Percentiles rank a stretch among this genome's conserved stretches.
Conservation (phyloP, 2,797 vertebrate species). For the Tarsius wallacei region DNA sequence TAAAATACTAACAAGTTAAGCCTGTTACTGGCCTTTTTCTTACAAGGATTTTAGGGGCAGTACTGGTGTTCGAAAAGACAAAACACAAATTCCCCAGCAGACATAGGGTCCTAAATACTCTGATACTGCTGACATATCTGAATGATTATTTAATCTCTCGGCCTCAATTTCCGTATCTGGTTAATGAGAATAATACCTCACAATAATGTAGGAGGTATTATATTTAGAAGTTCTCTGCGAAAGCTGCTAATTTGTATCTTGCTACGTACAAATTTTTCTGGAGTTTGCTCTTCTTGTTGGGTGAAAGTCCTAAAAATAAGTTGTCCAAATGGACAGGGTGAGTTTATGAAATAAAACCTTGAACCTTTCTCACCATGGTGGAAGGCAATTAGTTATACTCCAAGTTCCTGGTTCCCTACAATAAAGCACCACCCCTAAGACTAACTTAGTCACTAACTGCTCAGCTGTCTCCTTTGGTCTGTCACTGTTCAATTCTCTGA, state of each 20-base stretch:
- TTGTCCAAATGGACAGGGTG: not conserved
- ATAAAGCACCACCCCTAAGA: accelerated
- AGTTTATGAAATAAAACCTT: not conserved
- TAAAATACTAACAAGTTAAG: not conserved
- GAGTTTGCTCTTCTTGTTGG: not conserved
- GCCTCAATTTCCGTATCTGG: not conserved
- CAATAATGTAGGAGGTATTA: accelerated
- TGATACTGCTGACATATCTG: not conserved
- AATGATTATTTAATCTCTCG: not conserved
- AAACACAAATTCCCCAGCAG: not conserved
- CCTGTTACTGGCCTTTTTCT: not conserved
- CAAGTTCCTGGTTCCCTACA: not conserved
- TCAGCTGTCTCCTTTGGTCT: not conserved
- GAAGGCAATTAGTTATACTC: not conserved
- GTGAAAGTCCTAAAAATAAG: not conserved
- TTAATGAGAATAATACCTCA: not conserved
- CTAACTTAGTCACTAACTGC: not conserved
- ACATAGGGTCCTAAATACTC: not conserved
- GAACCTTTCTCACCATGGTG: not conserved
- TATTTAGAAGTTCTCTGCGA: not conserved
- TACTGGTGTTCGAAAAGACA: not conserved
- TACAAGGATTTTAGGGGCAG: not conserved
- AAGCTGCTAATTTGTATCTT: not conserved
- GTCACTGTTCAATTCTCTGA: not conserved
- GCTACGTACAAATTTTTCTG: not conserved